These are phyloP conservation scores for Maccullochella peelii DNA, from an alignment of 2,113 vertebrate species.

Conservation along the genomic window DNA sequence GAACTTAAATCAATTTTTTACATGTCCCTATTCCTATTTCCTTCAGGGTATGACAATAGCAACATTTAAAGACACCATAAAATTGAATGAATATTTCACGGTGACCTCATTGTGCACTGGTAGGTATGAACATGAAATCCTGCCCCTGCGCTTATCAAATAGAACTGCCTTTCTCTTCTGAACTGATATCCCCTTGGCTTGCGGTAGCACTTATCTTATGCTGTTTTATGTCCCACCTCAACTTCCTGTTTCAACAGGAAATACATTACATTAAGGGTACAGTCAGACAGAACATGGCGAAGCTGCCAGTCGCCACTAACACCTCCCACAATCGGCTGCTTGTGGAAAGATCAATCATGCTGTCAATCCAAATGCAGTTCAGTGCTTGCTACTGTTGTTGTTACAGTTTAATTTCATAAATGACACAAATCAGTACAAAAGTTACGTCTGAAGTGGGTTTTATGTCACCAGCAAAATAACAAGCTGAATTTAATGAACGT, in stretches of 20 bases:
- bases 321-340: neutral
- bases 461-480: neutral
- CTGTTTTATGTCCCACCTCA: neutral
- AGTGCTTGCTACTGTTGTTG: neutral
- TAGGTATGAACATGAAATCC: neutral
- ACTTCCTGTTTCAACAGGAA: slow-evolving; percentile 15
- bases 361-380: slow-evolving; percentile 13
- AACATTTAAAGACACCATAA: neutral
- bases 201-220: neutral
- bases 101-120: neutral
- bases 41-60: neutral
- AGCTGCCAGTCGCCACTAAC: neutral
- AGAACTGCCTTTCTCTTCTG: neutral
- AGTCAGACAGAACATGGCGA: neutral
- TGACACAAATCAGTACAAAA: slow-evolving; percentile 1
- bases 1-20: neutral
- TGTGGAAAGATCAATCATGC: slow-evolving; percentile 18
- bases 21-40: neutral
- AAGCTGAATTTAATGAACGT: neutral
- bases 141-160: neutral
- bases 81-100: neutral
- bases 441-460: neutral
- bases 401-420: neutral
- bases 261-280: slow-evolving; percentile 12
- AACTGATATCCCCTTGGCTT: neutral